Conservation (phyloP, 2,797 vertebrate species). For the Oryzias sinensis region DNA sequence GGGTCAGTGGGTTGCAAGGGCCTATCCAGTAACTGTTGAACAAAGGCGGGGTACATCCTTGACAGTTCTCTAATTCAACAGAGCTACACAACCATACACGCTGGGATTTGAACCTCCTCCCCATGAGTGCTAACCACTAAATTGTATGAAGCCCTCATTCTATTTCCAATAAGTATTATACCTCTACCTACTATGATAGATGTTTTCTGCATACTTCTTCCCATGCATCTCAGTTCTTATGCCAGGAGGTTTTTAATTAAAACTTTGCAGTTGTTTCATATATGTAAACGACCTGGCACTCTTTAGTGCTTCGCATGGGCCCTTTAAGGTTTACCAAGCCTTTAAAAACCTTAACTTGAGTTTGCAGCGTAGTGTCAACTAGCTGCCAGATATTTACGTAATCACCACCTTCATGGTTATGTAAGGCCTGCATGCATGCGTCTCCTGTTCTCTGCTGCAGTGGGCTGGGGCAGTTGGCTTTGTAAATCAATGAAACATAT, state of each 20-base stretch:
- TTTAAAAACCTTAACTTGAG: constrained; percentile 41
- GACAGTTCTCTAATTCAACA: too few relatives aligned
- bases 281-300: constrained; percentile 1
- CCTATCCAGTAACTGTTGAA: too few relatives aligned
- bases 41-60: too few relatives aligned
- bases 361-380: constrained; percentile 46
- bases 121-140: too few relatives aligned
- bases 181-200: too few relatives aligned
- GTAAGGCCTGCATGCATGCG: constrained; percentile 62
- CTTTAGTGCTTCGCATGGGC: not conserved
- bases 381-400: constrained; percentile 65
- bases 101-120: too few relatives aligned
- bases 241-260: constrained; percentile 3
- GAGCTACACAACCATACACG: too few relatives aligned
- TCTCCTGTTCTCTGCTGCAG: constrained; percentile 36
- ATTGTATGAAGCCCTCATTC: too few relatives aligned
- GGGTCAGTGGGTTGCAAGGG: too few relatives aligned
- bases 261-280: constrained; percentile 8
- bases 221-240: constrained; percentile 23
- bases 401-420: constrained; percentile 63
- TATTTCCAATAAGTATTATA: constrained; percentile 3
- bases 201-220: constrained; percentile 1
- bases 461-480: constrained; percentile 49
- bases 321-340: constrained; percentile 34
- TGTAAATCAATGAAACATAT: constrained; percentile 73